Base-by-base conservation (phyloP, 92 coral and sea anemone species). In the Zoanthus sansibaricus region DNA sequence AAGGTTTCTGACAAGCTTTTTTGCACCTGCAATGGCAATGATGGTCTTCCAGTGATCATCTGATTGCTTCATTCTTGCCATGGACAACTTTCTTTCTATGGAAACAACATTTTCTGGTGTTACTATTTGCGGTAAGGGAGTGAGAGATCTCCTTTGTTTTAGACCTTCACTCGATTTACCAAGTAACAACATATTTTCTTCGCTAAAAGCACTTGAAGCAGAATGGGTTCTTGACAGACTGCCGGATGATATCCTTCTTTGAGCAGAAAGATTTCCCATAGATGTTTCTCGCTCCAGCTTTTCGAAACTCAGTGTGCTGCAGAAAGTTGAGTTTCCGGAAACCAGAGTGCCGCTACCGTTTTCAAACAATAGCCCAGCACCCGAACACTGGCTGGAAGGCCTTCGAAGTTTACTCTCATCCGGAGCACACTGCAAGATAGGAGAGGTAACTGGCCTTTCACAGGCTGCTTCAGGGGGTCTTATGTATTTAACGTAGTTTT, bases 401-500 rank as follows among this genome's bases (percentile, higher is more conserved):
- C 84, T 62, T 9, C 56, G 44, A 62, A 3, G 15, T 3, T 20
- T 16, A 5, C 37, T 47, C 13, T 64, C 72, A 2, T 17, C 33
- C 73, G 84, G 55, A 52, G n/a, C 15, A 17, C 10, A 44, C 54
- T 62, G 72, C 59, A 45, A 12, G 10, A 46, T 55, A 8, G 84
- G 84, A 47, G 84, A 79, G 3, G 84, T 79, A 7, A 59, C 20
- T 15, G 84, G 73, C 30, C 84, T 79, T 11, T 11, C 55, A 11
- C 9, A 9, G n/a, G 30, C 66, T 66, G 67, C 61, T 45, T 80
- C 85, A 62, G 85, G 75, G 13, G 85, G 85, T 47, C 85, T 44
- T n/a, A 80, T 80, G 75, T 80, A 80, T 49, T 80, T 80, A 16
- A 33, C 46, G 46, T 80, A 80, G 33, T 80, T 80, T 67, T 47